These are phyloP conservation scores for Trogon surrucura DNA, from an alignment of 2,113 vertebrate genomes.

Conservation along the genomic window DNA sequence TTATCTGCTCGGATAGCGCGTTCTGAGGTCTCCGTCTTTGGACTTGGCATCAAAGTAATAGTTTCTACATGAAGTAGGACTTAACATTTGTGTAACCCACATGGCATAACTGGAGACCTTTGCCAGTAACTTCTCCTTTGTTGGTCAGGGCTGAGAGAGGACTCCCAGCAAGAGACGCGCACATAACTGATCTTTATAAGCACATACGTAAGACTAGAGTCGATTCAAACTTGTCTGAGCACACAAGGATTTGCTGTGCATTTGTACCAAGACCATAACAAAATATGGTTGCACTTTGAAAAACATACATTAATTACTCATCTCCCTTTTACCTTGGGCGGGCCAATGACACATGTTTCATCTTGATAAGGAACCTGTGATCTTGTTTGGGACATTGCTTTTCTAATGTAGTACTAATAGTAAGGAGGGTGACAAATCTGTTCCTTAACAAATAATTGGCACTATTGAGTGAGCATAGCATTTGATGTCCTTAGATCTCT, in stretches of 20 bases:
- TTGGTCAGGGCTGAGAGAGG: background rate
- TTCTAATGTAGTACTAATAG: background rate
- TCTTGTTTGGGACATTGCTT: background rate
- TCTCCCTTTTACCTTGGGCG: background rate
- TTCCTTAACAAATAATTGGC: slow-evolving; percentile 5
- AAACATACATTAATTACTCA: background rate
- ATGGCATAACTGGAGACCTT: background rate
- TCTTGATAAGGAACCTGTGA: slow-evolving; percentile 3
- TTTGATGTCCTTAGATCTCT: slow-evolving; percentile 16
- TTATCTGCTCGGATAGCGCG: background rate
- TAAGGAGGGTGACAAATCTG: background rate
- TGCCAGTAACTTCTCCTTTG: background rate
- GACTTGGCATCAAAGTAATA: background rate
- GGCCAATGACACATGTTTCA: background rate
- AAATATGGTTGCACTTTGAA: background rate
- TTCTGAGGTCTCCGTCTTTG: background rate
- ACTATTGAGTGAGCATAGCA: background rate
- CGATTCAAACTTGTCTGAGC: background rate
- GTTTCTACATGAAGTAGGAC: background rate
- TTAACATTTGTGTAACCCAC: background rate
- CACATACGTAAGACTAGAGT: background rate
- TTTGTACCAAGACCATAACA: background rate
- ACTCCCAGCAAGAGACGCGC: background rate
- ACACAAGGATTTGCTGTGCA: background rate
- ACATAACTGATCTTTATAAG: background rate